Evolutionary conservation across 2,888 invertebrate species (phyloP), one percentile per base, ranked within the genome.

Genomic region (Cheilosia soror): DNA sequence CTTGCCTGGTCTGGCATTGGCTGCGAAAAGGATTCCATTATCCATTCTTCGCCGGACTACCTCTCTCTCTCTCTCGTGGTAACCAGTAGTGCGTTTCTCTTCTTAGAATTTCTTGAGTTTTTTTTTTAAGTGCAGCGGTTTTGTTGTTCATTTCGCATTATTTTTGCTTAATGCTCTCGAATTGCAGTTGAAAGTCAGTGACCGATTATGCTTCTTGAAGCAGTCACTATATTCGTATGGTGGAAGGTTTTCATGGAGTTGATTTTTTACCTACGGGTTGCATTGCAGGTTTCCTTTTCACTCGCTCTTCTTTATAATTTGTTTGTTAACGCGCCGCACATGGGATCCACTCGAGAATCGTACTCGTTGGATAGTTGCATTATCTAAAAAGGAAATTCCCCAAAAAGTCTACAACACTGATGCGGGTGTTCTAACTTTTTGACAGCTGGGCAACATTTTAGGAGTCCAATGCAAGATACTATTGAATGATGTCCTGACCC

Each of bases 121-220:
- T 44, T 62, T 62, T 65, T 68, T 42, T 62, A 15, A 33, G 33
- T 20, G 20, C 20, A 20, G n/a, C n/a, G 20, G 20, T 20, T 20
- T 42, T 55, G 55, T 37, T 20, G 20, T 33, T 33, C 60, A 60
- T 60, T 71, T 58, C 47, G 15, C 31, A 72, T 62, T 60, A 62
- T 62, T 72, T 62, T 72, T 62, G 42, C 53, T 72, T 72, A 72
- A 62, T 72, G 53, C 62, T 77, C 62, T 77, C 69, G 62, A 62
- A 71, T 78, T 78, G 71, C 71, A 63, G 55, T 57, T 62, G 62
- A 20, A 78, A 71, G 71, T 62, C 78, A 78, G 37, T 71, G 69
- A 62, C 55, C 29, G 5, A 29, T 29, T 29, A 29, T 29, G 29
- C 63, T 63, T 78, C 29, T 62, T 62, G 51, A 76, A 49, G 49